Conservation (phyloP, 2,113 vertebrate genomes). For the Strix aluco region DNA sequence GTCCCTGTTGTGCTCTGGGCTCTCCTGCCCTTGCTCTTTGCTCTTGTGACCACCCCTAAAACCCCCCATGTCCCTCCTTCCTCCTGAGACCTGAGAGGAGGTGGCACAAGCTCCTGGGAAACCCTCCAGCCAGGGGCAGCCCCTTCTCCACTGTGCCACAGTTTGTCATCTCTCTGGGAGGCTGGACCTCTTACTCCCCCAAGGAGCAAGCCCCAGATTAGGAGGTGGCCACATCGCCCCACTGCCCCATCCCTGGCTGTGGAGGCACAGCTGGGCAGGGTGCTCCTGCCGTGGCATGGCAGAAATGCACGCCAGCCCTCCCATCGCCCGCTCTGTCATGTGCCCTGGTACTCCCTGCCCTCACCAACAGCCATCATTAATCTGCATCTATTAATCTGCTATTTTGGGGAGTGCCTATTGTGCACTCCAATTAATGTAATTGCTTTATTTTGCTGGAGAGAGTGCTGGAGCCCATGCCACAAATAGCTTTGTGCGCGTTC, state of each 20-base stretch:
- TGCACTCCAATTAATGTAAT: background rate
- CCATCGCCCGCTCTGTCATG: accelerated
- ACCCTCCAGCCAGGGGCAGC: background rate
- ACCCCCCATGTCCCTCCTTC: background rate
- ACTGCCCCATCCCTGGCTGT: accelerated
- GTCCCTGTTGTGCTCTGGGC: background rate
- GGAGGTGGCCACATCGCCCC: background rate
- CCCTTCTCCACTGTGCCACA: accelerated
- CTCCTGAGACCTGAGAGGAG: background rate
- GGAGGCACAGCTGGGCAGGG: background rate
- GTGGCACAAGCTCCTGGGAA: background rate
- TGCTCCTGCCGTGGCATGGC: accelerated
- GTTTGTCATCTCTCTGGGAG: background rate
- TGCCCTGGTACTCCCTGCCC: background rate
- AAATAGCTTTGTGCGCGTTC: background rate
- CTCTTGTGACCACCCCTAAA: accelerated
- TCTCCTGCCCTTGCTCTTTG: accelerated
- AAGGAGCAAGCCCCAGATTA: background rate
- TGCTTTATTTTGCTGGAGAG: conserved; percentile 21
- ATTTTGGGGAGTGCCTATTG: background rate
- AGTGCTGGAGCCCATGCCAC: background rate
- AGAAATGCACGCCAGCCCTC: accelerated
- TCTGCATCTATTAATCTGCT: background rate
- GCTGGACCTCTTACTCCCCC: accelerated
- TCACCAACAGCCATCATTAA: background rate